Evolutionary conservation across 2,797 vertebrate species (phyloP).

Genomic region (Enteromius mattozi): DNA sequence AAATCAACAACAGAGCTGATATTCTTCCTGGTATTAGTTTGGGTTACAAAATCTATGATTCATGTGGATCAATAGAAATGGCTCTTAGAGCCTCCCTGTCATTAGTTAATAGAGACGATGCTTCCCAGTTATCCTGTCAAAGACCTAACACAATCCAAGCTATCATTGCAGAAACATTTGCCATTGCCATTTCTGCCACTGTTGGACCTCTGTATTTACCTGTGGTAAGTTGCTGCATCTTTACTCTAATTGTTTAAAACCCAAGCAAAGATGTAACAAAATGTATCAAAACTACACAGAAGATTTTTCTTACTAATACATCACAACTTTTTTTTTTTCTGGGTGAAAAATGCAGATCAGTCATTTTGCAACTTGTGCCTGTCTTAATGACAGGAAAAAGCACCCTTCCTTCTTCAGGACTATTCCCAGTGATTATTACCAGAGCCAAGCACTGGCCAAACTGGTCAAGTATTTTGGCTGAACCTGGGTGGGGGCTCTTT

Average conservation of each 20-base stretch:
- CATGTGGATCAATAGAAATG: constrained; percentile 65
- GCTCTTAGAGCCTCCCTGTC: constrained; percentile 62
- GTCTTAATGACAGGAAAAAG: constrained; percentile 75
- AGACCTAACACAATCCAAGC: constrained; percentile 60
- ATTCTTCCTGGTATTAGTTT: constrained; percentile 63
- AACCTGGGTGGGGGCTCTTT: constrained; percentile 79
- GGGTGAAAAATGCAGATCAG: constrained; percentile 69
- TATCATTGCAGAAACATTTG: constrained; percentile 67
- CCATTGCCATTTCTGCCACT: constrained; percentile 64
- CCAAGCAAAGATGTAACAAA: background rate
- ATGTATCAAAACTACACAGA: background rate
- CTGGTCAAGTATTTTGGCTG: constrained; percentile 77
- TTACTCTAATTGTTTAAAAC: background rate
- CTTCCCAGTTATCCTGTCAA: constrained; percentile 43
- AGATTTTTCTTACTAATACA: background rate
- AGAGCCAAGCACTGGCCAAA: constrained; percentile 71
- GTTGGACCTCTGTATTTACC: constrained; percentile 64
- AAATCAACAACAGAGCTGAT: constrained; percentile 65
- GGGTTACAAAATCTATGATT: constrained; percentile 68
- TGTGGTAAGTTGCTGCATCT: constrained; percentile 55
- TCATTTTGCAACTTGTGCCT: constrained; percentile 76
- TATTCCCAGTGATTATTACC: constrained; percentile 77
- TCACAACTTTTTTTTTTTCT: background rate
- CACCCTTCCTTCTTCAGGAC: constrained; percentile 76
- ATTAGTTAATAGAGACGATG: constrained; percentile 57